Evolutionary conservation across 2,888 invertebrate species (phyloP).

Genomic region (Amiota communis): DNA sequence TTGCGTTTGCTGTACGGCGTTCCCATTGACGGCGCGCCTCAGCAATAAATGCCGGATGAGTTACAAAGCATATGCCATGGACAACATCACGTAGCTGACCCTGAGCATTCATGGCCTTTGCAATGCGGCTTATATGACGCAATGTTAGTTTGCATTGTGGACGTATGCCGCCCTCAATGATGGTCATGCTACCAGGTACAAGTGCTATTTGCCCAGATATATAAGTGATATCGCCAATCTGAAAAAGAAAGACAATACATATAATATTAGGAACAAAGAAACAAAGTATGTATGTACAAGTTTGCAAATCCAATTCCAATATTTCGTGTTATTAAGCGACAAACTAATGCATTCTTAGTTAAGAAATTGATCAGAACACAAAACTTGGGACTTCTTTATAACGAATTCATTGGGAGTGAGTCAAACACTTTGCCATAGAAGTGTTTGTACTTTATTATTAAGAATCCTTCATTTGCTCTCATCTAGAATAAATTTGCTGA

Average conservation of each 20-base stretch:
- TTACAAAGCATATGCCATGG: conserved; percentile 91
- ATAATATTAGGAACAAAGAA: too few relatives aligned
- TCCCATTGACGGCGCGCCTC: conserved; percentile 88
- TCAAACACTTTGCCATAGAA: too few relatives aligned
- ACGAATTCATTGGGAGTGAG: too few relatives aligned
- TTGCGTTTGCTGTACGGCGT: conserved; percentile 87
- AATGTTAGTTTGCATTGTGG: conserved; percentile 88
- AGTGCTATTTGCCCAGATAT: conserved; percentile 95
- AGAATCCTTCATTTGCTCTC: too few relatives aligned
- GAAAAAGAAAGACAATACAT: background rate
- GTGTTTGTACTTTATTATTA: too few relatives aligned
- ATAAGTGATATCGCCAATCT: conserved; percentile 88
- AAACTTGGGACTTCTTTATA: too few relatives aligned
- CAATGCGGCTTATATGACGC: conserved; percentile 86
- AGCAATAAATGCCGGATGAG: conserved; percentile 80
- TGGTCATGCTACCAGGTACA: conserved; percentile 85
- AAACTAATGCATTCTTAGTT: too few relatives aligned
- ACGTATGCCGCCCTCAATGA: conserved; percentile 85
- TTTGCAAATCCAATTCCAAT: too few relatives aligned
- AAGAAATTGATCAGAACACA: too few relatives aligned
- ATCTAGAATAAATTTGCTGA: too few relatives aligned
- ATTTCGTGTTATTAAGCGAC: too few relatives aligned
- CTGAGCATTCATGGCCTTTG: conserved; percentile 85
- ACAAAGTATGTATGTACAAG: too few relatives aligned
- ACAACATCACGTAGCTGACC: conserved; percentile 87